These are phyloP conservation scores for Proisotoma minuta DNA, from an alignment of 2,888 invertebrate species.

Conservation along the genomic window DNA sequence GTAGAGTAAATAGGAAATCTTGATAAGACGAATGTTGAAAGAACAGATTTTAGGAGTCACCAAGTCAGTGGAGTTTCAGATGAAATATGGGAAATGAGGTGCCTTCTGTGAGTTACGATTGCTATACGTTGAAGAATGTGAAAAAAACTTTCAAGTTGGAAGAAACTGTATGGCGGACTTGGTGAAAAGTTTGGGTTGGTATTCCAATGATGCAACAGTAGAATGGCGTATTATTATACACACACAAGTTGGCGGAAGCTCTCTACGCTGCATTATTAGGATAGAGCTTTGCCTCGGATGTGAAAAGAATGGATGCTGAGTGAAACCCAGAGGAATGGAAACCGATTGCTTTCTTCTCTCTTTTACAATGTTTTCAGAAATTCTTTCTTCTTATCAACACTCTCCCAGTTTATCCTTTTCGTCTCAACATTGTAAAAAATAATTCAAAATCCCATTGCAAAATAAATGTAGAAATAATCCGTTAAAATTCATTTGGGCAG, in stretches of 20 bases:
- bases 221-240: too few relatives aligned
- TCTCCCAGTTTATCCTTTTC: not conserved
- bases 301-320: constrained; percentile 5
- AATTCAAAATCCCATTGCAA: too few relatives aligned
- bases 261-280: too few relatives aligned
- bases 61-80: constrained; percentile 9
- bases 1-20: constrained; percentile 12
- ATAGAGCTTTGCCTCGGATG: not conserved
- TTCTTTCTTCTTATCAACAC: not conserved
- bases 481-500: too few relatives aligned
- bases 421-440: too few relatives aligned
- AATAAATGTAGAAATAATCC: too few relatives aligned
- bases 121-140: constrained; percentile 17
- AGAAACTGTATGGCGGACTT: too few relatives aligned
- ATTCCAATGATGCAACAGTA: too few relatives aligned
- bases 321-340: constrained; percentile 15
- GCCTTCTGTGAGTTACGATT: constrained; percentile 21
- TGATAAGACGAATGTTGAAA: constrained; percentile 2
- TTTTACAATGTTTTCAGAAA: constrained; percentile 5
- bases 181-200: too few relatives aligned
- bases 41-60: constrained; percentile 16
- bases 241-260: too few relatives aligned
- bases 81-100: constrained; percentile 26
- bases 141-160: too few relatives aligned
- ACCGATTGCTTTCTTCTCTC: constrained; percentile 10